A percentile compares a stretch with the other conserved stretches of the same genome.
phyloP scores from a whole-genome alignment of 2,888 invertebrate genomes.

The Chrysina gloriosa region DNA sequence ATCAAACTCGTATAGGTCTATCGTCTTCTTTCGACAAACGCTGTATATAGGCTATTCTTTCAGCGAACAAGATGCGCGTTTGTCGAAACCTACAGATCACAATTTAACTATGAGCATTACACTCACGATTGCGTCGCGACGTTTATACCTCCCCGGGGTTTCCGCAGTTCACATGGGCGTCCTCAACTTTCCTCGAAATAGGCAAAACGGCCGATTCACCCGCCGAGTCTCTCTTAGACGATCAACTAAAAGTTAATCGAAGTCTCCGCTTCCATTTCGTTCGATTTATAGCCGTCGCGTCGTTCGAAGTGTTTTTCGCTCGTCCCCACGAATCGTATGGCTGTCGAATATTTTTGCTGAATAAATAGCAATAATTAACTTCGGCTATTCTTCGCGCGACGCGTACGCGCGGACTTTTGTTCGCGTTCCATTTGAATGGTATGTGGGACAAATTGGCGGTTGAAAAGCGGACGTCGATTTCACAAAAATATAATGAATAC shows the following conservation, averaged over 20 bases:
- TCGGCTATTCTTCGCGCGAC: neutral
- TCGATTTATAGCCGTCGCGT: neutral
- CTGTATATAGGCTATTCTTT: no score
- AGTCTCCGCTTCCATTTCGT: constrained; percentile 35
- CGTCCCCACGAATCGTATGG: neutral
- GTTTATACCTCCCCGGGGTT: no score
- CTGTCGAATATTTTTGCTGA: neutral
- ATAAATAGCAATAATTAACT: constrained; percentile 8
- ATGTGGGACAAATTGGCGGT: neutral
- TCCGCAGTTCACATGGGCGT: no score
- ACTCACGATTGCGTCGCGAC: no score
- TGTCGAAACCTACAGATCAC: no score
- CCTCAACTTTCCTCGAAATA: neutral
- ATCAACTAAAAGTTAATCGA: constrained; percentile 50
- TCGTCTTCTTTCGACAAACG: no score
- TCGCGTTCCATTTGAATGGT: neutral
- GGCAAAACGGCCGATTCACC: neutral
- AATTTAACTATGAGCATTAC: no score
- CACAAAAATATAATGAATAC: neutral
- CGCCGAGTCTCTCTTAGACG: constrained; percentile 41
- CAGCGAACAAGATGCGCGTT: no score
- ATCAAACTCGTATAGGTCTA: no score
- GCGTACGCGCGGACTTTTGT: neutral
- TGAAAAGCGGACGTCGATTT: neutral
- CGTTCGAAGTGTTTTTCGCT: neutral